These are phyloP conservation scores for Caenorhabditis panamensis DNA, from an alignment of 2,888 invertebrate species.

Conservation along the genomic window DNA sequence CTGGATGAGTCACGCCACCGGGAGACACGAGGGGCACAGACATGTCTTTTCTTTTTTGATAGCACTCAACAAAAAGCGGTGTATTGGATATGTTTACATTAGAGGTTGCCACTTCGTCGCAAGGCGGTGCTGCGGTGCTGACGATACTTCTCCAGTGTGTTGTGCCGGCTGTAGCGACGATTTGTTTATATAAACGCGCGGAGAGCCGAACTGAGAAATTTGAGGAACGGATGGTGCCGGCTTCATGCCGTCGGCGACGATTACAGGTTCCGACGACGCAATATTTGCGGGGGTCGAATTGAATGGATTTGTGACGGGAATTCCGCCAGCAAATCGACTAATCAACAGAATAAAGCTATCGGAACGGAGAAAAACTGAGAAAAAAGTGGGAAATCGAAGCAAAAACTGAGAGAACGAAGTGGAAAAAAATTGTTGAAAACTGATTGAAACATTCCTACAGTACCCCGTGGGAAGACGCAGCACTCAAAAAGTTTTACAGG, in stretches of 20 bases:
- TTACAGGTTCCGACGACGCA: constrained; percentile 24
- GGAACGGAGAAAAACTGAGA: not conserved
- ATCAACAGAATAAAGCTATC: not conserved
- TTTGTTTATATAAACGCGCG: constrained; percentile 48
- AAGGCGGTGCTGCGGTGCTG: too few relatives aligned
- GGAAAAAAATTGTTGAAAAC: not conserved
- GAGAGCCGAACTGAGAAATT: constrained; percentile 25
- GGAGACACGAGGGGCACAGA: constrained; percentile 14
- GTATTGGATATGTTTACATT: constrained; percentile 59
- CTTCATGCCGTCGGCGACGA: not conserved
- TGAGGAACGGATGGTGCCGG: constrained; percentile 31
- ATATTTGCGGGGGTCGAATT: constrained; percentile 12
- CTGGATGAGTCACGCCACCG: constrained; percentile 38
- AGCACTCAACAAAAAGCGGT: constrained; percentile 46
- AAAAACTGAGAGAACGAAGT: not conserved
- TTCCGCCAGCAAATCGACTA: not conserved
- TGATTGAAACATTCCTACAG: not conserved
- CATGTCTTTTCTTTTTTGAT: constrained; percentile 36
- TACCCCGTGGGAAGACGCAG: not conserved
- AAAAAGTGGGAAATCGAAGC: not conserved
- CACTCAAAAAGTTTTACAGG: not conserved
- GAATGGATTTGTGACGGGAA: not conserved
- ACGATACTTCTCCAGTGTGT: constrained; percentile 15
- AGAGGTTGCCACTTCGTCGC: constrained; percentile 47
- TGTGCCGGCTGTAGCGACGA: constrained; percentile 12